phyloP scores from a whole-genome alignment of 2,888 invertebrate species.

The Chirona hameri region DNA sequence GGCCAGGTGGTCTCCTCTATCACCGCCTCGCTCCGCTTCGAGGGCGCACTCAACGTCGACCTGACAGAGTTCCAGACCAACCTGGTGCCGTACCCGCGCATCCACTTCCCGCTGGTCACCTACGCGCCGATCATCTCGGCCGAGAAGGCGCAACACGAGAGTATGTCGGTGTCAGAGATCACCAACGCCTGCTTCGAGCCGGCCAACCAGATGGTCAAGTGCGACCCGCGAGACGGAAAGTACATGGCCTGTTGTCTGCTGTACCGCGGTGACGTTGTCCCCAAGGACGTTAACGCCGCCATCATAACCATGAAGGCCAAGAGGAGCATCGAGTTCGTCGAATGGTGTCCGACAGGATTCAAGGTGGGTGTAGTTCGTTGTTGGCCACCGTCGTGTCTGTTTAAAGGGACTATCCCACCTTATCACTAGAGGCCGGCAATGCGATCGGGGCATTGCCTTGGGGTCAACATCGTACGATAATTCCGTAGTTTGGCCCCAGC shows the following conservation, averaged over 20 bases:
- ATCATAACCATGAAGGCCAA: conserved; percentile 51
- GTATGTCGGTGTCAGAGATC: conserved; percentile 84
- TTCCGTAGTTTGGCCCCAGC: too few relatives aligned
- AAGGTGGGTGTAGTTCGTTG: conserved; percentile 51
- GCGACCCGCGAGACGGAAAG: conserved; percentile 46
- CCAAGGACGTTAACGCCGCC: conserved; percentile 50
- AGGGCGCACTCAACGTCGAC: conserved; percentile 71
- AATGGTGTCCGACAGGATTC: conserved; percentile 88
- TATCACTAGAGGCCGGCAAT: too few relatives aligned
- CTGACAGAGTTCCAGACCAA: conserved; percentile 77
- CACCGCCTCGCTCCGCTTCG: conserved; percentile 51
- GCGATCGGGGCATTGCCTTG: too few relatives aligned
- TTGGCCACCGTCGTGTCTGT: background rate
- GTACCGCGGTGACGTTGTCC: conserved; percentile 81
- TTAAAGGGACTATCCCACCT: too few relatives aligned
- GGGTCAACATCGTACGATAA: too few relatives aligned
- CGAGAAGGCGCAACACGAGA: conserved; percentile 92
- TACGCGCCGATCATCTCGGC: conserved; percentile 70
- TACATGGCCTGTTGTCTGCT: conserved; percentile 73
- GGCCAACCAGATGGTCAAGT: conserved; percentile 77
- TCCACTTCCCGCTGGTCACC: conserved; percentile 76
- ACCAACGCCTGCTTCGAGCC: conserved; percentile 96
- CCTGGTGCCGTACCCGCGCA: conserved; percentile 85
- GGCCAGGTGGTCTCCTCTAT: conserved; percentile 79
- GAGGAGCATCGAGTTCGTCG: conserved; percentile 77